Evolutionary conservation across 2,888 invertebrate genomes (phyloP).

Genomic region (Rhopalosiphum nymphaeae): DNA sequence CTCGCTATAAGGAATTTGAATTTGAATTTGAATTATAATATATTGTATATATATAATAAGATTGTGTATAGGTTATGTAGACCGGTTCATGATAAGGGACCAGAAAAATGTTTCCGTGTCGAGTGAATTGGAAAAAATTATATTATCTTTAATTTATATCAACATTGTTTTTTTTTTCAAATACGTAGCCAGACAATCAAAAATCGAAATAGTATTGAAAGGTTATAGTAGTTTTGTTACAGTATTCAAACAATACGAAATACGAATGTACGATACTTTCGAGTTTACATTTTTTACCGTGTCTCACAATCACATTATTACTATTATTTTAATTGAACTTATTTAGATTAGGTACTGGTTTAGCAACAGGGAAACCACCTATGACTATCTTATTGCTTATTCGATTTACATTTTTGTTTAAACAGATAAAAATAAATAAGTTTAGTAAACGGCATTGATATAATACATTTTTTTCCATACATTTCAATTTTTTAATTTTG

Average conservation of each 20-base stretch:
- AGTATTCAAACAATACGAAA: not conserved
- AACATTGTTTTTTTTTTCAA: not conserved
- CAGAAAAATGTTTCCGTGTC: not conserved
- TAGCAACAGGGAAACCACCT: not conserved
- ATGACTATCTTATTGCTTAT: not conserved
- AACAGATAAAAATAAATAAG: not conserved
- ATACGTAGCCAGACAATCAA: not conserved
- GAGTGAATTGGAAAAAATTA: not conserved
- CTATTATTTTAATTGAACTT: not conserved
- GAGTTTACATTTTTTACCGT: not conserved
- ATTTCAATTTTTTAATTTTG: not conserved
- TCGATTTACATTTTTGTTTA: not conserved
- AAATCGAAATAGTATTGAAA: not conserved
- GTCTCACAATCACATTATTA: not conserved
- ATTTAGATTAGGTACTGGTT: not conserved
- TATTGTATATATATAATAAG: not conserved
- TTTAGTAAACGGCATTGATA: not conserved
- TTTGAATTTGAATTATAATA: not conserved
- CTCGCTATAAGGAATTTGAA: not conserved
- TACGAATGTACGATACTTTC: not conserved
- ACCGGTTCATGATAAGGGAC: not conserved
- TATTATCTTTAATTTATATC: not conserved
- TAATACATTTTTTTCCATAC: not conserved
- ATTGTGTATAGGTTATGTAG: not conserved
- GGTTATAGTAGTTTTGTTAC: not conserved